A percentile compares a stretch with the other conserved stretches of the same genome.
Conservation (phyloP, 2,888 invertebrate species). For the Acheta domesticus region DNA sequence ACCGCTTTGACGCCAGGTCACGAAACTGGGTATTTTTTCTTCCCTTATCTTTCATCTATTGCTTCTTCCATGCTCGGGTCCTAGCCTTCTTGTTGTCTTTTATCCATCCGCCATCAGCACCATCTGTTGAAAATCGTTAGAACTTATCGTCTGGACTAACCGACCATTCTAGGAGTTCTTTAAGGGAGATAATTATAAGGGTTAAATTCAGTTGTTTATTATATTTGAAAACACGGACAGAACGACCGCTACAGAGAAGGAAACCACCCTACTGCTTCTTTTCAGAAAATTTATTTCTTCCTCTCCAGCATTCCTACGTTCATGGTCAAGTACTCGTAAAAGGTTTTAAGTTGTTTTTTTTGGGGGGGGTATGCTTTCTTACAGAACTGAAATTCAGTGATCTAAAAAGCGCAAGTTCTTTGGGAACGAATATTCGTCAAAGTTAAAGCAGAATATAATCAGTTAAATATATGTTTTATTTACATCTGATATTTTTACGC, state of each 20-base stretch:
- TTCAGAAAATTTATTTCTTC: too few relatives aligned
- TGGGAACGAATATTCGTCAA: too few relatives aligned
- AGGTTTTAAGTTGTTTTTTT: too few relatives aligned
- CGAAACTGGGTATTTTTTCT: background rate
- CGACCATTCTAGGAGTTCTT: background rate
- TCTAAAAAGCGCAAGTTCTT: too few relatives aligned
- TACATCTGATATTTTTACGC: too few relatives aligned
- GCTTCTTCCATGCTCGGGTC: background rate
- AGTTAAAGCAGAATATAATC: too few relatives aligned
- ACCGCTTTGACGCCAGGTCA: background rate
- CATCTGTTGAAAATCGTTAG: background rate
- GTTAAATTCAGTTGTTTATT: conserved; percentile 10
- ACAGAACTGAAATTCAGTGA: too few relatives aligned
- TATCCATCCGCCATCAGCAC: conserved; percentile 3
- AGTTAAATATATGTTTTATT: too few relatives aligned
- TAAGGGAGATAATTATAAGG: background rate
- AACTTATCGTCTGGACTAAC: background rate
- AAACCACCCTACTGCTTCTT: too few relatives aligned
- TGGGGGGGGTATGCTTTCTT: too few relatives aligned
- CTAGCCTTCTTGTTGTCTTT: background rate
- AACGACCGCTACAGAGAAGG: background rate
- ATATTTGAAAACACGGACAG: background rate
- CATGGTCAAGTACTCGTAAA: too few relatives aligned
- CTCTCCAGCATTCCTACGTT: too few relatives aligned
- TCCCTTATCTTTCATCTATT: background rate